Conservation (phyloP, 1,140 invertebrate genomes). For the Danaus plexippus region DNA sequence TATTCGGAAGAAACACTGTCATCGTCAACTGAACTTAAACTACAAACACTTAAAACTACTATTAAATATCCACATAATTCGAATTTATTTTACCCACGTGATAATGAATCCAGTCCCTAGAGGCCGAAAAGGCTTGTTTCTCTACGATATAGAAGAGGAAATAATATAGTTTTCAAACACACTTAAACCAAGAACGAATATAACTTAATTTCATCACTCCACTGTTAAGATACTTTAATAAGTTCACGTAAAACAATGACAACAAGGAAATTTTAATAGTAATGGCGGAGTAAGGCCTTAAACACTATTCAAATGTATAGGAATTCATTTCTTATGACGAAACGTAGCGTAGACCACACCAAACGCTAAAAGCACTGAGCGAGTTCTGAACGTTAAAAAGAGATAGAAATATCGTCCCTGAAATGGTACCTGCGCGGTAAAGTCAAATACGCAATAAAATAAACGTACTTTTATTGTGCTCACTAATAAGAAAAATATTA, state of each 20-base stretch:
- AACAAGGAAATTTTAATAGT: slow-evolving; percentile 42
- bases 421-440: slow-evolving; percentile 64
- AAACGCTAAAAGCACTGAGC: slow-evolving; percentile 35
- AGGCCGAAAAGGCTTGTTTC: slow-evolving; percentile 65
- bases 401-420: slow-evolving; percentile 46
- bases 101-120: slow-evolving; percentile 61
- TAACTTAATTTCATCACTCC: slow-evolving; percentile 23
- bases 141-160: slow-evolving; percentile 65
- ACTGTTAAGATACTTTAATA: slow-evolving; percentile 19
- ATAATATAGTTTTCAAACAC: slow-evolving; percentile 55
- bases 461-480: slow-evolving; percentile 5
- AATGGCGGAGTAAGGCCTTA: slow-evolving; percentile 58
- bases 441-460: slow-evolving; percentile 48
- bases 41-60: slow-evolving; percentile 30
- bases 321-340: slow-evolving; percentile 53
- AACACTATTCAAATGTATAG: slow-evolving; percentile 51
- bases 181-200: slow-evolving; percentile 30
- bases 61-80: slow-evolving; percentile 38
- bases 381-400: slow-evolving; percentile 45
- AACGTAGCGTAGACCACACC: slow-evolving; percentile 43
- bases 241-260: slow-evolving; percentile 30
- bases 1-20: slow-evolving; percentile 25
- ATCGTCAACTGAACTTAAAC: slow-evolving; percentile 16
- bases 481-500: slow-evolving; percentile 13
- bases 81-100: slow-evolving; percentile 65